Evolutionary conservation across 2,888 invertebrate species (phyloP).

Genomic region (Hydriomena furcata): DNA sequence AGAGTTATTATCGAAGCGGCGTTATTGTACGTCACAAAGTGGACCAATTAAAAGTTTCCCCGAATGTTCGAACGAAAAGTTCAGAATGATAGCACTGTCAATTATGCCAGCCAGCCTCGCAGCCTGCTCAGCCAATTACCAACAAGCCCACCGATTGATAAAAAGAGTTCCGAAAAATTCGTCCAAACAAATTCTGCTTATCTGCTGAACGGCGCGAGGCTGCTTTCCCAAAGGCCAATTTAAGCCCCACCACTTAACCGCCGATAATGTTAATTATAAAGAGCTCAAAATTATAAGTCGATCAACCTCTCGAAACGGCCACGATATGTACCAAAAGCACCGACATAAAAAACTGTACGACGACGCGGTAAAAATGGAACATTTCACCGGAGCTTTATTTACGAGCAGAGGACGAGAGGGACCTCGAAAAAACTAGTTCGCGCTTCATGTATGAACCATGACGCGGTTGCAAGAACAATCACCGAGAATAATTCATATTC

Average conservation of each 20-base stretch:
- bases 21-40: conserved; percentile 77
- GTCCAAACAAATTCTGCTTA: conserved; percentile 75
- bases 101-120: conserved; percentile 70
- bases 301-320: conserved; percentile 43
- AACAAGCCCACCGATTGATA: conserved; percentile 72
- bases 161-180: conserved; percentile 77
- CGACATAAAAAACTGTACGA: conserved; percentile 51
- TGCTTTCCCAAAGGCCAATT: conserved; percentile 59
- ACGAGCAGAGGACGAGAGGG: conserved; percentile 57
- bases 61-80: conserved; percentile 76
- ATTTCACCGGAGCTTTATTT: conserved; percentile 69
- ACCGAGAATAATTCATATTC: conserved; percentile 82
- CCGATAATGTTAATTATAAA: conserved; percentile 66
- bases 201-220: conserved; percentile 59
- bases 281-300: conserved; percentile 55
- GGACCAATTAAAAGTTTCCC: conserved; percentile 82
- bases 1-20: conserved; percentile 77
- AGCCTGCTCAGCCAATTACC: conserved; percentile 73
- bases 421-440: conserved; percentile 76
- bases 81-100: conserved; percentile 80
- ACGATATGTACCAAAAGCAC: conserved; percentile 24
- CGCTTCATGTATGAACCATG: conserved; percentile 84
- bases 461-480: conserved; percentile 79
- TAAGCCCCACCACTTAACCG: conserved; percentile 52
- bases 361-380: conserved; percentile 57